A percentile compares a stretch with the other conserved stretches of the same genome.
phyloP scores from a whole-genome alignment of 1,140 invertebrate genomes.

The Latrodectus geometricus region DNA sequence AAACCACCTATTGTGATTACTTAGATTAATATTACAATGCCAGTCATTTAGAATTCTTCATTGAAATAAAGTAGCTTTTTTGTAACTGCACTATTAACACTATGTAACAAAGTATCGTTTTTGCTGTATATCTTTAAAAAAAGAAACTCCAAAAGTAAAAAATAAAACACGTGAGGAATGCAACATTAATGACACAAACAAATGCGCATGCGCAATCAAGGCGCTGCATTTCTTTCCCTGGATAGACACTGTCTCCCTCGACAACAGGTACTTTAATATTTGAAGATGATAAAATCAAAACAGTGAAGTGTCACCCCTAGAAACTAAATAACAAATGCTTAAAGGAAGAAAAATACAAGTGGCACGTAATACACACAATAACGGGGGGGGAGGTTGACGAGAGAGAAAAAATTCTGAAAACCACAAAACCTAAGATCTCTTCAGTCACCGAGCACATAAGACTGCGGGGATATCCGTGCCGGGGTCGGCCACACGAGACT shows the following conservation, averaged over 20 bases:
- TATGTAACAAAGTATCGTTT: too few species aligned
- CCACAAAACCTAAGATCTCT: slow-evolving; percentile 8
- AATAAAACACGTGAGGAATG: too few species aligned
- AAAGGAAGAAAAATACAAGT: neutral
- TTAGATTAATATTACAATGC: too few species aligned
- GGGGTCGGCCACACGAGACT: neutral
- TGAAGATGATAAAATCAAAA: neutral
- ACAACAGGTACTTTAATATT: neutral
- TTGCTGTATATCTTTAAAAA: too few species aligned
- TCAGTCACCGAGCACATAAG: neutral
- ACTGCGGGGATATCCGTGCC: neutral
- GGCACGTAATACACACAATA: neutral
- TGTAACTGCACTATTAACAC: too few species aligned
- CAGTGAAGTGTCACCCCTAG: neutral
- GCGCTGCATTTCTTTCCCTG: too few species aligned
- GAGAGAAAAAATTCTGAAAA: neutral
- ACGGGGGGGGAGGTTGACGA: neutral
- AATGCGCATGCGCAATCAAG: too few species aligned
- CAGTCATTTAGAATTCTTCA: too few species aligned
- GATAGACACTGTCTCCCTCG: too few species aligned
- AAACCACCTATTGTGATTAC: too few species aligned
- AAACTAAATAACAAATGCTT: slow-evolving; percentile 3
- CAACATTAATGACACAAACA: neutral
- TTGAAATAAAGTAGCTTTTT: too few species aligned
- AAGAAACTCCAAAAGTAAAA: too few species aligned